Base-by-base conservation (phyloP, 2,113 vertebrate genomes). In the Megaceryle maxima region DNA sequence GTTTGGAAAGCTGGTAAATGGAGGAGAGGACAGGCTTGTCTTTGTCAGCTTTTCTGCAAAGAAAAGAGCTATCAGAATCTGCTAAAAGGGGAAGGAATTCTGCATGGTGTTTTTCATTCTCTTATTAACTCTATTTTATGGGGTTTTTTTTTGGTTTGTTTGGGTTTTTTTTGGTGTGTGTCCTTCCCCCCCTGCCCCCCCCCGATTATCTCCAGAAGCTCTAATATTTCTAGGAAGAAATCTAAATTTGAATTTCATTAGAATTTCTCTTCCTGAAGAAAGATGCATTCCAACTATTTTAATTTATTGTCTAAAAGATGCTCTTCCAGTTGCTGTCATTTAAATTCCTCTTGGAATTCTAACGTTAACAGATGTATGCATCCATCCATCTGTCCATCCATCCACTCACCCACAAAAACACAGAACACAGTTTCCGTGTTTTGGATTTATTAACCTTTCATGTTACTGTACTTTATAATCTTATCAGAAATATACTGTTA, bases 31-130 rank as follows among this genome's bases (percentile, higher is more conserved):
- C 88, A 76, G 92, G 64, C 91, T 93, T 73, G 88, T 94, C 96
- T 98, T 97, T 98, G 95, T 97, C 97, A 97, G 97, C 84, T 97
- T 96, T 97, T 92, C 68, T 87, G 44, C 48, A 94, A 96, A 96
- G 94, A 95, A 95, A 96, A 96, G 92, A 94, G 64, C 76, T 96
- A 94, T 97, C 92, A 95, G 91, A 90, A 64, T 92, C 88, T 43
- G 53, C 97, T 97, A 74, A 97, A 96, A 94, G 84, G 69, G n/a
- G 28, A 97, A 91, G 18, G 66, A 96, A 68, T 92, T 92, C 33
- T 88, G 72, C 70, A 73, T 68, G 68, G 48, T 76, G 22, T 26
- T 88, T 90, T 88, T 68, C 90, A 91, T 87, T 83, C 43, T 83
- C 41, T 43, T 94, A 44, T 67, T 84, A 70, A 66, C 79, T 90